phyloP scores from a whole-genome alignment of 2,113 vertebrate genomes.

The Egretta garzetta region DNA sequence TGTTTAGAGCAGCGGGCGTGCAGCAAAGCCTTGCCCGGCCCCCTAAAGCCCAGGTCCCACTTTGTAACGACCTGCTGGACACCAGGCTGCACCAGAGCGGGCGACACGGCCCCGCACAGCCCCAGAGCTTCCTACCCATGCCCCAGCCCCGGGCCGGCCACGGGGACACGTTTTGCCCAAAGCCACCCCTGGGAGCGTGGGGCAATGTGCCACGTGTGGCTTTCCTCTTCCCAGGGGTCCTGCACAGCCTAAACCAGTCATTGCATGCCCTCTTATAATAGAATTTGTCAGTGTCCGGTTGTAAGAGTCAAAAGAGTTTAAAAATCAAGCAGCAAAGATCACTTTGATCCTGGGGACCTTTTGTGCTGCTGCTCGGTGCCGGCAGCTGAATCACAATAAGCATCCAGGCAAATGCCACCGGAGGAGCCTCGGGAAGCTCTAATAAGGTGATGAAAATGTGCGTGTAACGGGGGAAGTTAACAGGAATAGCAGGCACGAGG shows the following conservation, averaged over 20 bases:
- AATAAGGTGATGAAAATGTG: neutral
- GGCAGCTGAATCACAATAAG: neutral
- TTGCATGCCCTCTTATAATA: fast-evolving
- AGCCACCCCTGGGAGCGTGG: fast-evolving
- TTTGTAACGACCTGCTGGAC: fast-evolving
- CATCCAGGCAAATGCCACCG: neutral
- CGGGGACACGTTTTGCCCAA: neutral
- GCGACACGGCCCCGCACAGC: fast-evolving
- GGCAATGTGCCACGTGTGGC: fast-evolving
- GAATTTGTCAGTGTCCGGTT: neutral
- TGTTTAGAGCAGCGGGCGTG: neutral
- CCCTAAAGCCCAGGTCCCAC: neutral
- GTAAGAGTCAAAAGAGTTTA: neutral
- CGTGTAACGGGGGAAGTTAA: fast-evolving
- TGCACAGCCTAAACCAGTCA: neutral
- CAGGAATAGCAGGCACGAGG: neutral
- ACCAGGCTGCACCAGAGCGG: fast-evolving
- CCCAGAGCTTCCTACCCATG: fast-evolving
- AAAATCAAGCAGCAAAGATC: neutral
- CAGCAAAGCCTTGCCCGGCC: fast-evolving
- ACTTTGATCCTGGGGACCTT: neutral
- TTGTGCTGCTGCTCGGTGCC: neutral
- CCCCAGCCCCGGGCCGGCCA: fast-evolving
- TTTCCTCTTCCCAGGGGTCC: no score
- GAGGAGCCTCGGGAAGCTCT: neutral